Evolutionary conservation across 2,888 invertebrate genomes (phyloP), one percentile per base, ranked within the genome.

Genomic region (Cerastoderma edule): DNA sequence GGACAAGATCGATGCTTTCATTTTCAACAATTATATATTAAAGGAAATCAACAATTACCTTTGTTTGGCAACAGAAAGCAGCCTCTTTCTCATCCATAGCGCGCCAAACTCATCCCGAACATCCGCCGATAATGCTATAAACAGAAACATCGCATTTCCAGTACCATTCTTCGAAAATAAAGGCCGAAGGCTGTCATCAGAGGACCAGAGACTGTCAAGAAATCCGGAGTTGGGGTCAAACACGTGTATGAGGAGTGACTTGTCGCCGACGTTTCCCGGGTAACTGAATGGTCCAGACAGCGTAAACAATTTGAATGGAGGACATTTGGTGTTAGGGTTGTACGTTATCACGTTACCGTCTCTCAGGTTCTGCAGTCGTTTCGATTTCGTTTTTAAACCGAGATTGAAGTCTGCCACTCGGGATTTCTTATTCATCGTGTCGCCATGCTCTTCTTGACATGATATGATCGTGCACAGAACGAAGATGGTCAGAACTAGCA

Each of bases 171-270:
- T 5, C 22, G 30, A 16, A 10, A 73, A n/a, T 27, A 83, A 39
- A 4, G 72, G 72, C 28, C 67, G 28, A 19, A 86, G 57, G 8
- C 76, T 83, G 28, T 79, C 74, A 28, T 85, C 71, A 8, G 85
- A 84, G 56, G 75, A 77, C 85, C 86, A 87, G 35, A 86, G 57
- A 56, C 78, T 78, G 39, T 80, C 85, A 35, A 85, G 66, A 75
- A 88, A 88, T 0, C 78, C 87, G 10, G 87, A 85, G 35, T 80
- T 46, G 1, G 78, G 71, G 48, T 87, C 77, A 76, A 82, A 86
- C 13, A 84, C 73, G 54, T 85, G 84, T 33, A 88, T 68, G 16
- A 88, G 46, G 16, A 88, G 10, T 10, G 85, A 83, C 8, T 67
- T 71, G 28, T 78, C 67, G n/a, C 39, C 72, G 6, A 83, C 65